Conservation (phyloP, 1,140 invertebrate genomes). For the Monochamus saltuarius region DNA sequence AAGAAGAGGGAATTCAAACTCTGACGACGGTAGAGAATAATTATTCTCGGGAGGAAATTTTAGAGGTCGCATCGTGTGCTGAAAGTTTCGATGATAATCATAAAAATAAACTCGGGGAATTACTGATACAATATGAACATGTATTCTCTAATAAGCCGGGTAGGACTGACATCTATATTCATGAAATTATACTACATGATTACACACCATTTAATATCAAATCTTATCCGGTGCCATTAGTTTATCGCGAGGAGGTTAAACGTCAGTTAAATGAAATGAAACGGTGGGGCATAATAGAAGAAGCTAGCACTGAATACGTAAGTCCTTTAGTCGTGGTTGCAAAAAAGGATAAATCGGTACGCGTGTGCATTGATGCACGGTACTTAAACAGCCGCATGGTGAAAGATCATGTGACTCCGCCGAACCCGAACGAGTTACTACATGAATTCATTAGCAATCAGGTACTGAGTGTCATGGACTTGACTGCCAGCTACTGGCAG, state of each 20-base stretch:
- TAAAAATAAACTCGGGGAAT: neutral
- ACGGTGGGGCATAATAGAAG: constrained; percentile 3
- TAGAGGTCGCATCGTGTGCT: neutral
- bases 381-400: no score
- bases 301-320: neutral
- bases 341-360: neutral
- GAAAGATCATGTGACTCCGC: no score
- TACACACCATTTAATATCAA: neutral
- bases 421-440: no score
- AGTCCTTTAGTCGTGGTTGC: neutral
- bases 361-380: constrained; percentile 2
- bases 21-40: no score
- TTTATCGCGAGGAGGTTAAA: constrained; percentile 1
- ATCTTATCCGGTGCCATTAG: constrained; percentile 11
- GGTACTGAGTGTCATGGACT: no score
- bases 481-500: no score
- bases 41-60: neutral
- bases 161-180: neutral
- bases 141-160: neutral
- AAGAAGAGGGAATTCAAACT: no score
- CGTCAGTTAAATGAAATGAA: constrained; percentile 2
- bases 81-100: neutral
- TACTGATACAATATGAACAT: neutral
- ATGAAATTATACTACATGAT: constrained; percentile 6
- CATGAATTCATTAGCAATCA: no score